Evolutionary conservation across 2,888 invertebrate species (phyloP).

Genomic region (Geotrupes spiniger): DNA sequence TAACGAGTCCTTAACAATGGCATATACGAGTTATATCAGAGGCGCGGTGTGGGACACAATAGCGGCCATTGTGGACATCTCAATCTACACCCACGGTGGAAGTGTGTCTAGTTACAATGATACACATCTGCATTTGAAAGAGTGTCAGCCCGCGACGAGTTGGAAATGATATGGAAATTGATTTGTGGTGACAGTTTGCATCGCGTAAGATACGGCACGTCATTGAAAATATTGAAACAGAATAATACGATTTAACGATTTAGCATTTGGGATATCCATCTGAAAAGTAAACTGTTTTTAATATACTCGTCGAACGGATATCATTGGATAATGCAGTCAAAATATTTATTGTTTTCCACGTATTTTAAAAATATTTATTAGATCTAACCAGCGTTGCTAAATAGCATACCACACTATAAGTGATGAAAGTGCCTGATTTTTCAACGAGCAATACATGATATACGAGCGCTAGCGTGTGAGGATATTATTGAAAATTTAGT

Average conservation of each 20-base stretch:
- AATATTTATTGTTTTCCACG: no score
- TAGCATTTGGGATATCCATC: not conserved
- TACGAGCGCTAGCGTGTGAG: no score
- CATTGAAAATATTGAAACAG: conserved; percentile 5
- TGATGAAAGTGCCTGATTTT: no score
- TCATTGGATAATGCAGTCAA: no score
- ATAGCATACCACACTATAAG: no score
- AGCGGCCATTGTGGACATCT: conserved; percentile 32
- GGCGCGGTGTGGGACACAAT: conserved; percentile 28
- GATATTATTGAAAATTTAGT: no score
- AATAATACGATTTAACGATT: not conserved
- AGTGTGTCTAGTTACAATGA: conserved; percentile 42
- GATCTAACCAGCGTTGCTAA: no score
- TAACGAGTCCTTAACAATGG: conserved; percentile 28
- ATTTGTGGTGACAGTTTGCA: conserved; percentile 30
- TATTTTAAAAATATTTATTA: no score
- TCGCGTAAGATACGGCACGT: conserved; percentile 17
- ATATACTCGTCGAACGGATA: no score
- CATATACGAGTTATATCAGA: conserved; percentile 28
- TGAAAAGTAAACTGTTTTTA: conserved; percentile 4
- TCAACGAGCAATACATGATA: no score
- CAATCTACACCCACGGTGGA: conserved; percentile 38
- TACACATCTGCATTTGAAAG: conserved; percentile 48
- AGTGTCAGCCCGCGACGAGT: conserved; percentile 43
- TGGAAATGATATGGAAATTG: conserved; percentile 48